Base-by-base conservation (phyloP, 2,113 vertebrate species). In the Zosterops hypoxanthus region DNA sequence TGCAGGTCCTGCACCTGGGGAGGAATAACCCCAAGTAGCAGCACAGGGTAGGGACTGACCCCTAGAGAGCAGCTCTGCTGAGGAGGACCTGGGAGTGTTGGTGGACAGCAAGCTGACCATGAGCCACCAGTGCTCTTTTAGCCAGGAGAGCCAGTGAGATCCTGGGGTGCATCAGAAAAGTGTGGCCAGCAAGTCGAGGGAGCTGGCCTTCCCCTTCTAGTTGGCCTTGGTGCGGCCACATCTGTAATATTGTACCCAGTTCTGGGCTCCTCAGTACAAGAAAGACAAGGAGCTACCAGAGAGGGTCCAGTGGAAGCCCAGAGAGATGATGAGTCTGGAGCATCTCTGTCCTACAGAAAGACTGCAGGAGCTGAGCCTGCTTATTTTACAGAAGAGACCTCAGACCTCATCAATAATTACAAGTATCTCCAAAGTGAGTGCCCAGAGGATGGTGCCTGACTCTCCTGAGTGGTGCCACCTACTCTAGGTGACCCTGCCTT, bases 101-200 rank as follows among this genome's bases (percentile, higher is more conserved):
- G 0, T 65, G 52, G 42, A 41, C 23, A 15, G 21, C 23, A n/a
- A 56, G 42, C 12, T 75, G 59, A n/a, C n/a, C 42, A n/a, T 11
- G 29, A 65, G 9, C 41, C 29, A 65, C 3, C 14, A 49, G 60
- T 20, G 50, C 28, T 4, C 23, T 41, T 15, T 10, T 8, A 12
- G 60, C 13, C 15, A 8, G 6, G 15, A 2, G 3, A 4, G 28
- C 3, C n/a, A 39, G 5, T 17, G n/a, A 3, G n/a, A 41, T 56
- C 29, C 24, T 5, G n/a, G 60, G 12, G 28, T n/a, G n/a, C n/a
- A 12, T 5, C 1, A 5, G 14, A 39, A 39, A 2, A n/a, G n/a
- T 2, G 28, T 22, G 18, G 49, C 6, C 59, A 41, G 50, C 50
- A 41, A 42, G n/a, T 1, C 5, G 3, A 73, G 9, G 50, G 12